These are phyloP conservation scores for Rhagophthalmus giganteus DNA, from an alignment of 2,888 invertebrate species.

Conservation along the genomic window DNA sequence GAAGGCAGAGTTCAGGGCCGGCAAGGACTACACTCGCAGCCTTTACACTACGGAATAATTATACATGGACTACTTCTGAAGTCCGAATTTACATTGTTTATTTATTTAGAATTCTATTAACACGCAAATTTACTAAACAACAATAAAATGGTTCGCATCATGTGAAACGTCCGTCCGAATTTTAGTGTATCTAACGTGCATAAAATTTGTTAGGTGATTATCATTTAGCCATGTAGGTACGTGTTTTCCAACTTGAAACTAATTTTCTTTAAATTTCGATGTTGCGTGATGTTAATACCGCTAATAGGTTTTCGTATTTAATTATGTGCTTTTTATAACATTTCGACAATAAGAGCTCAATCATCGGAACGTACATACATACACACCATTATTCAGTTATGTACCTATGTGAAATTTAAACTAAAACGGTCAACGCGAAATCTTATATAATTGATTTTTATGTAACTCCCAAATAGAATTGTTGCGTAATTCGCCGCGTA, in stretches of 20 bases:
- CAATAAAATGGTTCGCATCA: too few relatives aligned
- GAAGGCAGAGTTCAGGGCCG: not conserved
- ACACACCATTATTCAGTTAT: not conserved
- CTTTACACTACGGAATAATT: not conserved
- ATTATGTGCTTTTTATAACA: not conserved
- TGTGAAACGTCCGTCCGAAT: too few relatives aligned
- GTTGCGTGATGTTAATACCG: not conserved
- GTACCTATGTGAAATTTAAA: too few relatives aligned
- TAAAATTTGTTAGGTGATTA: not conserved
- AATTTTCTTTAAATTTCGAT: constrained; percentile 4
- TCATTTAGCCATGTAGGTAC: not conserved
- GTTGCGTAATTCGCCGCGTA: too few relatives aligned
- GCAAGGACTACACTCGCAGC: not conserved
- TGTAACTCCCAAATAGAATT: too few relatives aligned
- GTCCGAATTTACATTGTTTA: too few relatives aligned
- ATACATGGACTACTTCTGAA: not conserved
- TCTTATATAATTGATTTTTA: too few relatives aligned
- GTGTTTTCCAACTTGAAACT: not conserved
- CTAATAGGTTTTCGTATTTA: constrained; percentile 1
- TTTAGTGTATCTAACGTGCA: not conserved
- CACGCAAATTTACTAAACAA: too few relatives aligned
- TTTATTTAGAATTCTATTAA: too few relatives aligned
- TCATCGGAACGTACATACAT: not conserved
- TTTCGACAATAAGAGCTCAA: not conserved
- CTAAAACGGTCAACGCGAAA: too few relatives aligned